Conservation (phyloP, 2,113 vertebrate genomes). For the Paracanthobrama guichenoti region DNA sequence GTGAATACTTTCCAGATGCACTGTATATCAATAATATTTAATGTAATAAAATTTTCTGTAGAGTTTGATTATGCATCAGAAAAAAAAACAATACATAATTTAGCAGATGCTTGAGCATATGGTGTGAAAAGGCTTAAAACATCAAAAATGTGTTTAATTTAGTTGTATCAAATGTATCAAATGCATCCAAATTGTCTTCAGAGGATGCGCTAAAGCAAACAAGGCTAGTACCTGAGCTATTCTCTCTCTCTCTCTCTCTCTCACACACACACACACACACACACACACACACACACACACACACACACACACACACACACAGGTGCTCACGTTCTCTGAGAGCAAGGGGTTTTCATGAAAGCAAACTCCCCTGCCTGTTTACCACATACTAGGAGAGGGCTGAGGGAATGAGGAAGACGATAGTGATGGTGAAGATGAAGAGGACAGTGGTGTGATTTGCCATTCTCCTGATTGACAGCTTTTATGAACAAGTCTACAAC, state of each 20-base stretch:
- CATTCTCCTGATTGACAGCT: slow-evolving; percentile 19
- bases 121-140: neutral
- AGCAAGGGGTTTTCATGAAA: slow-evolving; percentile 44
- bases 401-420: slow-evolving; percentile 48
- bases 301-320: slow-evolving; percentile 43
- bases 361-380: slow-evolving; percentile 63
- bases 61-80: neutral
- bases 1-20: too few species aligned
- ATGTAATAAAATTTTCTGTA: neutral
- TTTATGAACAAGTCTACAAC: neutral
- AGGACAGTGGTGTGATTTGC: slow-evolving; percentile 50
- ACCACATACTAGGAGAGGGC: slow-evolving; percentile 59
- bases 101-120: neutral
- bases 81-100: neutral
- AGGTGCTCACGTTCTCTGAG: neutral
- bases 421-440: slow-evolving; percentile 40
- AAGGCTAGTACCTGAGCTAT: slow-evolving; percentile 41
- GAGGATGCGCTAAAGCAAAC: slow-evolving; percentile 50
- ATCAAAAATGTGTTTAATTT: neutral
- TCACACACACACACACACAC: too few species aligned
- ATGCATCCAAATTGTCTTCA: neutral
- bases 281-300: slow-evolving; percentile 27
- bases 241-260: neutral
- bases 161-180: neutral
- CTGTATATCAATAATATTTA: neutral